Evolutionary conservation across 1,140 invertebrate species (phyloP).

Genomic region (Heterodera schachtii): DNA sequence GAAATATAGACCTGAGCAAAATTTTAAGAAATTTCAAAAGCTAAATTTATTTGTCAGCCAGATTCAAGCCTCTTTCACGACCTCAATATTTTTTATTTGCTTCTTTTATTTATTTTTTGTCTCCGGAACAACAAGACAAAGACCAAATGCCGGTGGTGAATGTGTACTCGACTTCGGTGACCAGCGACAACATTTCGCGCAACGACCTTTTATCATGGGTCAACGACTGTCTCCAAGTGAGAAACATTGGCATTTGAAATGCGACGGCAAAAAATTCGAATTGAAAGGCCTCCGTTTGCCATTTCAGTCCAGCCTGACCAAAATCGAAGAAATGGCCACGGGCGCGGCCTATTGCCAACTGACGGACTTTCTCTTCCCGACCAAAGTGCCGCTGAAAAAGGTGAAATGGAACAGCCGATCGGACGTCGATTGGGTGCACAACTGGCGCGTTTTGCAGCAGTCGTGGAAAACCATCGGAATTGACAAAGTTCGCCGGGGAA

Average conservation of each 20-base stretch:
- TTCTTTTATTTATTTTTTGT: background rate
- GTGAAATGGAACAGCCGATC: constrained; percentile 97
- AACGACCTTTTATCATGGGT: constrained; percentile 99
- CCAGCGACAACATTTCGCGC: constrained; percentile 91
- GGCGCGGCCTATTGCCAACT: constrained; percentile 76
- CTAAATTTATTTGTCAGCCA: no score
- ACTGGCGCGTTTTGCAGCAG: constrained; percentile 97
- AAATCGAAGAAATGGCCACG: constrained; percentile 97
- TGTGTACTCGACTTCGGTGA: constrained; percentile 77
- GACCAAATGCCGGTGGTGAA: constrained; percentile 41
- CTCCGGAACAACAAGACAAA: no score
- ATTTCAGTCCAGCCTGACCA: constrained; percentile 69
- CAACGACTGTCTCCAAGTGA: constrained; percentile 85
- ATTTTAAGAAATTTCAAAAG: no score
- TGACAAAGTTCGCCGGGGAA: constrained; percentile 93
- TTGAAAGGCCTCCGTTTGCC: background rate
- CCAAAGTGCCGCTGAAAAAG: constrained; percentile 82
- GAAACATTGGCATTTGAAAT: constrained; percentile 9
- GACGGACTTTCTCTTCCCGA: constrained; percentile 98
- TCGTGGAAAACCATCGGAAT: constrained; percentile 94
- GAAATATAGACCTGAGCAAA: no score
- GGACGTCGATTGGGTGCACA: constrained; percentile 97
- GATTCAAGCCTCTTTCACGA: background rate
- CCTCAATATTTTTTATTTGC: background rate
- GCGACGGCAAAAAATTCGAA: background rate